Base-by-base conservation (phyloP, 2,888 invertebrate genomes). In the Villa cingulata region DNA sequence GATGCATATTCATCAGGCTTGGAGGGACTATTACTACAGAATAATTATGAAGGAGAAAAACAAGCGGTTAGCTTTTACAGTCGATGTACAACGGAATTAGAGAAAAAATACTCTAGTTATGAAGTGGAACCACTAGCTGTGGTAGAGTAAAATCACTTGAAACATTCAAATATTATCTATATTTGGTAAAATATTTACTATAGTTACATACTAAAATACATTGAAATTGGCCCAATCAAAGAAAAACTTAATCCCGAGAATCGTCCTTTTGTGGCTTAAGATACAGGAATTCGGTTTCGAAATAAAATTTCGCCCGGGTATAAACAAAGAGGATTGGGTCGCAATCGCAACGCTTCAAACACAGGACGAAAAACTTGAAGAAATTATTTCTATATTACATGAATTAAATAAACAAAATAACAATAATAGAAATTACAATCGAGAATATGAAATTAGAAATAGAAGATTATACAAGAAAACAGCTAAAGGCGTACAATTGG, bases 351-450 rank as follows among this genome's bases (percentile, higher is more conserved):
- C 41, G 1, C 3, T 41, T 4, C 39, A 39, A 17, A 18, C n/a
- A 14, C 4, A 9, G 14, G 18, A 14, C 16, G 16, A n/a, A n/a
- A n/a, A n/a, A n/a, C n/a, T n/a, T n/a, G n/a, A n/a, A n/a, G n/a
- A n/a, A n/a, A n/a, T n/a, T 39, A 16, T 10, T 17, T 6, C 16
- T 4, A 50, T 41, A 10, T 18, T 16, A 5, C 49, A 15, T 16
- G 49, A 17, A 53, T 51, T 41, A 44, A 54, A 41, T 50, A 51
- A 16, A 15, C 27, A 41, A 27, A 4, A 27, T 27, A 27, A 4
- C 4, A 27, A 6, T 6, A 27, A 27, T 4, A 27, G 9, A 27
- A 27, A 27, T 27, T 27, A 6, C 9, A 9, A n/a, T n/a, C n/a
- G 40, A 40, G 12, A 20, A n/a, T n/a, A n/a, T n/a, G n/a, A n/a